Base-by-base conservation (phyloP, 2,888 invertebrate species). In the Caenorhabditis sp. region DNA sequence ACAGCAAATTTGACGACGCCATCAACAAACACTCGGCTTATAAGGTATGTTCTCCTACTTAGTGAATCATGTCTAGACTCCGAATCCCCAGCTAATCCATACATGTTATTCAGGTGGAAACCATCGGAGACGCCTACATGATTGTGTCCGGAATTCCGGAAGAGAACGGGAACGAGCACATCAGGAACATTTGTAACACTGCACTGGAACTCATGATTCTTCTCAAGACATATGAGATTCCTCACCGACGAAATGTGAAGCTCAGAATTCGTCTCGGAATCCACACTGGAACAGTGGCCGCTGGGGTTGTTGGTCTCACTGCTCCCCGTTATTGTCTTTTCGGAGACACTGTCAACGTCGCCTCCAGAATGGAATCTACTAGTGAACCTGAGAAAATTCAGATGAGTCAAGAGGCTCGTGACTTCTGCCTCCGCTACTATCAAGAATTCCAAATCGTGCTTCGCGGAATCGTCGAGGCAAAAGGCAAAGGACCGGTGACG, bases 311-410 rank as follows among this genome's bases (percentile, higher is more conserved):
- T 24, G 91, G 91, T n/a, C 79, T 90, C 22, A 89, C 87, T 26
- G 90, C 91, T 0, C 91, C 91, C n/a, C 80, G 91, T 24, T 91
- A 91, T 63, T 91, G 91, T 83, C 87, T 91, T 2, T 91, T 91
- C 66, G 91, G 91, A 44, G 91, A 91, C 80, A 91, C 91, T 31
- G 91, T 91, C 8, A 91, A 91, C 66, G 85, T 90, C 51, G 91
- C 91, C 3, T 90, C 90, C 7, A 79, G 90, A 41, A 91, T 91
- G 90, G 91, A 91, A 66, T 88, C 88, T 19, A 89, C 89, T 4
- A 89, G 91, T 28, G 80, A 87, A 38, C 91, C 91, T 26, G 90
- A 90, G 56, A 87, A 82, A 80, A 91, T 91, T 51, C 91, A 91
- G 59, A 84, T 90, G 84, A 88, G 87, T 69, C 88, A 90, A 35